phyloP scores from a whole-genome alignment of 2,113 vertebrate genomes.

The Microtus ochrogaster region DNA sequence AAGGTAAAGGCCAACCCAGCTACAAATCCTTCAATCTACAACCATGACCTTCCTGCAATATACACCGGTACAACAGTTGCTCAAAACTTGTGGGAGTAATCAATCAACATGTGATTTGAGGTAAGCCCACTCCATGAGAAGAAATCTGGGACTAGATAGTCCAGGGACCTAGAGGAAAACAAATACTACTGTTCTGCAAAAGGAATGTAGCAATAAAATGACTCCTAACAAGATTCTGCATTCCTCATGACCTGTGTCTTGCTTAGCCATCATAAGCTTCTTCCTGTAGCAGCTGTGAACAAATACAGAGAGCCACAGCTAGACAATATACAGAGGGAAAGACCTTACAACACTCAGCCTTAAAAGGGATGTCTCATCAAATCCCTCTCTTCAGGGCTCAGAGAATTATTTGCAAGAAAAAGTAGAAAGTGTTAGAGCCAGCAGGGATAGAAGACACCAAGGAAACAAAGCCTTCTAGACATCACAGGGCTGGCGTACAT shows the following conservation, averaged over 20 bases:
- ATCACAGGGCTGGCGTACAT: not conserved
- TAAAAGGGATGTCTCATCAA: not conserved
- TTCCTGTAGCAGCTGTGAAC: not conserved
- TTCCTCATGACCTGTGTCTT: not conserved
- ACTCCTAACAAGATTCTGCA: not conserved
- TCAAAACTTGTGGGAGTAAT: not conserved
- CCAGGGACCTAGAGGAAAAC: not conserved
- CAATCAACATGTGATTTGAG: not conserved
- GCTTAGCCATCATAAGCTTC: not conserved
- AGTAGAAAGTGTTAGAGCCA: not conserved
- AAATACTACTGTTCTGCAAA: not conserved
- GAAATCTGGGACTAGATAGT: not conserved
- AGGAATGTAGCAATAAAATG: not conserved
- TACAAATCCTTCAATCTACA: not conserved
- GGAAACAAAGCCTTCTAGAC: not conserved
- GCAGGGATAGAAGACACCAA: not conserved
- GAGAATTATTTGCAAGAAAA: not conserved
- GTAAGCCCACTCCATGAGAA: not conserved
- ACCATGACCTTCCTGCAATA: not conserved
- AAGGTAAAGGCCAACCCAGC: not conserved
- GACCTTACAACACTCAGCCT: not conserved
- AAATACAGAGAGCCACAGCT: not conserved
- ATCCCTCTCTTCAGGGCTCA: not conserved
- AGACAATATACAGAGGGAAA: not conserved
- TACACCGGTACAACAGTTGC: not conserved